Base-by-base conservation (phyloP, 2,113 vertebrate genomes). In the Mustelus asterias region DNA sequence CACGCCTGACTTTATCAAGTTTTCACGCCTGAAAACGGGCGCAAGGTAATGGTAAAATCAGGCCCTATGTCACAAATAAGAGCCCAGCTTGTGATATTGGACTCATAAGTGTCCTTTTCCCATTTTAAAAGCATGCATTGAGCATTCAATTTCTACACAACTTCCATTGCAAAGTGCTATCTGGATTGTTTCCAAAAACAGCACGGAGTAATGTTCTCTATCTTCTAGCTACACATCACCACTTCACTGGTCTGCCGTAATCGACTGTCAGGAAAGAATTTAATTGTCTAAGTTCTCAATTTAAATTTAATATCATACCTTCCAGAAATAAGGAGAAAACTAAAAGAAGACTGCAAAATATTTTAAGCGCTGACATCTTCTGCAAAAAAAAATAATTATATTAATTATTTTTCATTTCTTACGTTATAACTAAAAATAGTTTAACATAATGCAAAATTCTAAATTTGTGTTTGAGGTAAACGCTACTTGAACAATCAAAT, bases 261-360 rank as follows among this genome's bases (percentile, higher is more conserved):
- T 8, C 63, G 37, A 29, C 26, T 5, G 29, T 14, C 29, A 60
- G 58, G 83, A 48, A 86, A 54, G 20, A 88, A 88, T 48, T 26
- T 26, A 88, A 88, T 60, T 92, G 29, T 65, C 33, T 20, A 93
- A 93, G 14, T 65, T 67, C 60, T 33, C 60, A 65, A 37, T 33
- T 93, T 63, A n/a, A 92, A 92, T 63, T 63, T 93, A 65, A 93
- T 11, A 54, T 54, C 69, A 4, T 76, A 95, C 94, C 94, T 95
- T 95, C 72, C 24, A 54, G 24, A 95, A 72, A 20, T 70, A 95
- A 69, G 54, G 7, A 48, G 54, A 70, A 2, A 44, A 9, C 65
- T 14, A 95, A 33, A 72, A 95, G 37, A 24, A 95, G 94, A 72
- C 24, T 95, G 37, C 41, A 72, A 5, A 54, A 33, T 76, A 72